Conservation (phyloP, 2,797 vertebrate species). For the Phalanger gymnotis region DNA sequence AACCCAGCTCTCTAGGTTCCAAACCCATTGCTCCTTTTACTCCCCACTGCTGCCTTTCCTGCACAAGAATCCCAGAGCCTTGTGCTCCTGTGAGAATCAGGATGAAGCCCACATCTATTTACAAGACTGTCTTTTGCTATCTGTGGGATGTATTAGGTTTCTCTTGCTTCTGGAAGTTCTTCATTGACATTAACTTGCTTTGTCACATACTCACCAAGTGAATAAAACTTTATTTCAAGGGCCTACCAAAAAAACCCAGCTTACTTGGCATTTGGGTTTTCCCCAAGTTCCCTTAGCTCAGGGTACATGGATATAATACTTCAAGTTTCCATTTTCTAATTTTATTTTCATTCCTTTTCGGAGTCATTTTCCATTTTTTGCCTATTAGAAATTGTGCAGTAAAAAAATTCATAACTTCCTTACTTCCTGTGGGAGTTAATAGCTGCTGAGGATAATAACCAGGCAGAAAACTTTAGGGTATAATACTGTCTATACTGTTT, state of each 20-base stretch:
- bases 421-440: conserved; percentile 61
- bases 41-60: neutral
- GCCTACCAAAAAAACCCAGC: conserved; percentile 35
- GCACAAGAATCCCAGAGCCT: neutral
- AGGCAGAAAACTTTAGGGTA: conserved; percentile 33
- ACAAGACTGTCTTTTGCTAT: neutral
- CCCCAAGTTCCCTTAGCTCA: conserved; percentile 11
- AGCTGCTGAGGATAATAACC: conserved; percentile 54
- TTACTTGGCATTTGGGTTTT: conserved; percentile 42
- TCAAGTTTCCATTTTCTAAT: conserved; percentile 49
- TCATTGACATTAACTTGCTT: conserved; percentile 40
- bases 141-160: conserved; percentile 31
- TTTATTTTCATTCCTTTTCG: conserved; percentile 60
- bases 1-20: neutral
- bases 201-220: conserved; percentile 42
- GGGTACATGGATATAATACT: conserved; percentile 41
- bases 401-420: conserved; percentile 59
- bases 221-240: conserved; percentile 37
- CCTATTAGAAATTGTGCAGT: conserved; percentile 44
- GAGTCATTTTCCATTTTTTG: conserved; percentile 56
- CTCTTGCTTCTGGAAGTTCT: conserved; percentile 42
- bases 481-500: conserved; percentile 46
- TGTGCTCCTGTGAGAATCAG: neutral
- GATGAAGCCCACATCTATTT: neutral
- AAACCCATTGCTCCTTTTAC: neutral